Percentiles rank a stretch among this genome's conserved stretches.
phyloP scores from a whole-genome alignment of 30 jellyfish, hydroid and myxozoan species.

The Aurelia coerulea region DNA sequence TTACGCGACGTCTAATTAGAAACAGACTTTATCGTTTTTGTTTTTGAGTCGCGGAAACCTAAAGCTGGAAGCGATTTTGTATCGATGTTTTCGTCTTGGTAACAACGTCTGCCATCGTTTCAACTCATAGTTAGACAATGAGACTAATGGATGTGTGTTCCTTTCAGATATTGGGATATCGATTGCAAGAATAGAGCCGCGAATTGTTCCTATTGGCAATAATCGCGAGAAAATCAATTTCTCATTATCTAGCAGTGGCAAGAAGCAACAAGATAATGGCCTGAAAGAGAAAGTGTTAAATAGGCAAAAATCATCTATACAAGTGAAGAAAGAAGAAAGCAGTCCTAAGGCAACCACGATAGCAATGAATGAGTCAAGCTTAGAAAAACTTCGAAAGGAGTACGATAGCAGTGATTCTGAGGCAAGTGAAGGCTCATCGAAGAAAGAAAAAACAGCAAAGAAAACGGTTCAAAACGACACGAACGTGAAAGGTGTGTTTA shows the following conservation, averaged over 20 bases:
- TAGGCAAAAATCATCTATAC: neutral
- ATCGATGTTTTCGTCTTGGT: too few relatives aligned
- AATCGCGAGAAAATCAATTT: constrained; percentile 41
- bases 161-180: constrained; percentile 53
- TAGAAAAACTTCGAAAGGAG: constrained; percentile 42
- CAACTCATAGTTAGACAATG: too few relatives aligned
- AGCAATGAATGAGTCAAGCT: constrained; percentile 18
- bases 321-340: too few relatives aligned
- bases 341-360: neutral
- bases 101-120: too few relatives aligned
- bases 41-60: too few relatives aligned
- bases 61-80: too few relatives aligned
- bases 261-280: neutral
- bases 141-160: neutral
- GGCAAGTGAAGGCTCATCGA: neutral
- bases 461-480: neutral
- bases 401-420: constrained; percentile 49
- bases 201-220: constrained; percentile 30
- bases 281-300: neutral
- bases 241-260: neutral
- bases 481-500: neutral
- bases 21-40: too few relatives aligned
- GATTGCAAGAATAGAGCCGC: constrained; percentile 27
- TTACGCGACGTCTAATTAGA: too few relatives aligned
- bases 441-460: neutral